phyloP scores from a whole-genome alignment of 1,140 invertebrate genomes.

The Sitophilus oryzae region DNA sequence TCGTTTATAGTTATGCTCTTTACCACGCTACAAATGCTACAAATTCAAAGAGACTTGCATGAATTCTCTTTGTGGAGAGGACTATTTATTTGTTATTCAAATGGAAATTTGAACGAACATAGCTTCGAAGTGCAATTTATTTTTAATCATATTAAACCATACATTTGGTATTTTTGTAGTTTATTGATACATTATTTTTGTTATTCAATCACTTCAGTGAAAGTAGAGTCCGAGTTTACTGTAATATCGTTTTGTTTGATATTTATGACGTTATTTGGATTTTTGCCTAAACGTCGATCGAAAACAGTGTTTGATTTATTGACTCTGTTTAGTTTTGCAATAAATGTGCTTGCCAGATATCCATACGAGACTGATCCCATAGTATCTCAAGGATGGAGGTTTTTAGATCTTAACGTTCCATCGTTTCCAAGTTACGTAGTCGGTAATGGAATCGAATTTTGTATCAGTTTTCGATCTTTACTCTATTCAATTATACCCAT shows the following conservation, averaged over 20 bases:
- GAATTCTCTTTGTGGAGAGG: conserved; percentile 75
- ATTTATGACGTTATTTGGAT: conserved; percentile 66
- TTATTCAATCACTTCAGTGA: conserved; percentile 68
- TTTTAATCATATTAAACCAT: conserved; percentile 74
- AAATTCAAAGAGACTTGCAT: conserved; percentile 63
- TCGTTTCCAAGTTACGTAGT: conserved; percentile 74
- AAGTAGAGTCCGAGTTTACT: conserved; percentile 77
- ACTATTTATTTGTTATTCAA: conserved; percentile 65
- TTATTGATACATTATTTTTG: conserved; percentile 67
- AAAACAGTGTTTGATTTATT: conserved; percentile 62
- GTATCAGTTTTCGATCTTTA: conserved; percentile 66
- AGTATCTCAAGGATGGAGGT: conserved; percentile 71
- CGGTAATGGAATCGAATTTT: conserved; percentile 78
- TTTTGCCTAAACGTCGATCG: conserved; percentile 51
- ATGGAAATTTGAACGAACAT: conserved; percentile 61
- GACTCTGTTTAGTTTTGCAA: conserved; percentile 68
- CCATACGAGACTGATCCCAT: conserved; percentile 77
- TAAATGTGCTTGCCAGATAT: conserved; percentile 77
- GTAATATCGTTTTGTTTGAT: conserved; percentile 66
- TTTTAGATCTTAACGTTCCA: conserved; percentile 70
- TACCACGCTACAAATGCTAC: conserved; percentile 73
- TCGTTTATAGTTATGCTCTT: conserved; percentile 69
- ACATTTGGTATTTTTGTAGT: conserved; percentile 69
- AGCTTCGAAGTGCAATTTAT: conserved; percentile 76
- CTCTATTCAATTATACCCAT: conserved; percentile 71